A percentile compares a stretch with the other conserved stretches of the same genome.
Conservation (phyloP, 1,140 invertebrate genomes). For the Brachionus asplanchnoidis region DNA sequence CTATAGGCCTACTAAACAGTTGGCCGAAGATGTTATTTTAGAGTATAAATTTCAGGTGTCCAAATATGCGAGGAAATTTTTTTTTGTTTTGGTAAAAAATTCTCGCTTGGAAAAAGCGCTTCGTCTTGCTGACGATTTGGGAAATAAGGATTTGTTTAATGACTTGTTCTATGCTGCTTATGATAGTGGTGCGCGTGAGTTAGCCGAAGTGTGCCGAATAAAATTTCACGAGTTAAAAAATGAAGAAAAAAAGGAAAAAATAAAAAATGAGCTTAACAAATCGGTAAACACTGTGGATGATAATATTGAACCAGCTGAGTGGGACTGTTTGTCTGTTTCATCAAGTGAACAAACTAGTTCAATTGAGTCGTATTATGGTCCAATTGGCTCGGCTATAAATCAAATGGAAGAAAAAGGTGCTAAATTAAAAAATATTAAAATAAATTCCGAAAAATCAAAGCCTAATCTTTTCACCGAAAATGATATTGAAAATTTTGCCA, state of each 20-base stretch:
- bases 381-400: background rate
- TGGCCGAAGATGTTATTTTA: background rate
- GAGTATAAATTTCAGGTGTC: background rate
- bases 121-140: background rate
- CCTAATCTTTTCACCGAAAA: background rate
- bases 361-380: background rate
- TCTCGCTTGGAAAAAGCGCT: background rate
- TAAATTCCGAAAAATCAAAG: background rate
- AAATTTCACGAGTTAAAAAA: too few relatives aligned
- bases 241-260: background rate
- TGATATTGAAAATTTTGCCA: conserved; percentile 3
- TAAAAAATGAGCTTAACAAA: background rate
- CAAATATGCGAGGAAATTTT: background rate
- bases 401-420: background rate
- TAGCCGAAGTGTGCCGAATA: conserved; percentile 6
- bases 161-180: background rate
- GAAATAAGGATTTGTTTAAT: background rate
- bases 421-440: background rate
- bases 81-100: conserved; percentile 5
- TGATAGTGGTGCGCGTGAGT: background rate
- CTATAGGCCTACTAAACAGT: background rate
- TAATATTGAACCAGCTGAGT: background rate
- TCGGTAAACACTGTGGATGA: background rate
- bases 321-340: background rate
- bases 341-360: conserved; percentile 1